Evolutionary conservation across 2,113 vertebrate genomes (phyloP).

Genomic region (Colius striatus): DNA sequence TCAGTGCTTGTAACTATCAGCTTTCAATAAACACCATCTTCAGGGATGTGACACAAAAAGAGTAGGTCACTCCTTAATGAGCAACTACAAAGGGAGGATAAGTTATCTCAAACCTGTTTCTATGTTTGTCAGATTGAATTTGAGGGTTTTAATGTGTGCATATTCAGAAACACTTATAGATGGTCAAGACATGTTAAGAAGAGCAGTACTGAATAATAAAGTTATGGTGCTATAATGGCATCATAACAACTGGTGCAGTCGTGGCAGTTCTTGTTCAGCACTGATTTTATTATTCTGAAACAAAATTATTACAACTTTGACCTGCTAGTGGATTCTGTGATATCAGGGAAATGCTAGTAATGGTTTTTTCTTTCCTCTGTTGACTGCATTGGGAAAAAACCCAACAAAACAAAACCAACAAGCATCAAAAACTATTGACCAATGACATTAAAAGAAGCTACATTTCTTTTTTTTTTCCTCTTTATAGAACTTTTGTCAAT

Average conservation of each 20-base stretch:
- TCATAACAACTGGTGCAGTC: background rate
- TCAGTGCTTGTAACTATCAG: constrained; percentile 65
- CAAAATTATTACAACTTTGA: constrained; percentile 4
- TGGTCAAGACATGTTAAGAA: constrained; percentile 25
- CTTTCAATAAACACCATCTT: constrained; percentile 61
- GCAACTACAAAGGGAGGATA: constrained; percentile 33
- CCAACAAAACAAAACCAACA: background rate
- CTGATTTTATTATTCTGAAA: constrained; percentile 15
- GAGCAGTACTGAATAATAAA: constrained; percentile 21
- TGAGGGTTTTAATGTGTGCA: constrained; percentile 18
- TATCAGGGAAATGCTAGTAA: background rate
- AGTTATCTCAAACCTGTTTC: constrained; percentile 39
- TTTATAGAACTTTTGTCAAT: background rate
- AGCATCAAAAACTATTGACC: background rate
- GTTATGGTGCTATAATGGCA: background rate
- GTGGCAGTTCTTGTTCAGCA: background rate
- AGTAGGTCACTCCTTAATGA: constrained; percentile 35
- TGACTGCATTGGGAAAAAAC: background rate
- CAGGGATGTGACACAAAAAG: constrained; percentile 34
- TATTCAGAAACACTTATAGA: constrained; percentile 15
- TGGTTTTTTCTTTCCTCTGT: background rate
- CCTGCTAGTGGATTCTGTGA: background rate
- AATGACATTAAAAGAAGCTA: background rate
- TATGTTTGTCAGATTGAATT: constrained; percentile 67
- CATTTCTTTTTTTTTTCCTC: background rate